Conservation (phyloP, 2,113 vertebrate genomes). For the Oriolus oriolus region DNA sequence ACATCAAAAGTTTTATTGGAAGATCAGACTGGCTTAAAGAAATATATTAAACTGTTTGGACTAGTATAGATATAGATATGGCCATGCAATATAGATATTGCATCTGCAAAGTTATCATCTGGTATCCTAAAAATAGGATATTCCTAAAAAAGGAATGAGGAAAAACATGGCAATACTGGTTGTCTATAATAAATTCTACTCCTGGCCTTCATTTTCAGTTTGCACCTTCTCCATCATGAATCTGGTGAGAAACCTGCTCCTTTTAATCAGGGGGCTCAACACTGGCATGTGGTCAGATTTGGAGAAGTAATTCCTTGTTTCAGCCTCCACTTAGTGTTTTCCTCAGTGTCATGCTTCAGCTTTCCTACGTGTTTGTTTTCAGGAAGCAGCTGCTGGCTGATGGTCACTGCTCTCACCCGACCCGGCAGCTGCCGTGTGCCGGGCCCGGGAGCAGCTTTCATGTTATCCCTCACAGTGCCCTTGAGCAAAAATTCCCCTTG, state of each 20-base stretch:
- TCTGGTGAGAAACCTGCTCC: neutral
- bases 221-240: neutral
- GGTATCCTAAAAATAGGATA: neutral
- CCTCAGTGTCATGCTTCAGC: accelerated
- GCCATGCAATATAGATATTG: neutral
- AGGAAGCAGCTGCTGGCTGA: neutral
- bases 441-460: neutral
- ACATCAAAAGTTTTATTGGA: neutral
- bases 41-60: neutral
- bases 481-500: neutral
- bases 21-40: neutral
- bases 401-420: neutral
- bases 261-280: neutral
- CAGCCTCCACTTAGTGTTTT: neutral
- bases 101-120: neutral
- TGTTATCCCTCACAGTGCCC: neutral
- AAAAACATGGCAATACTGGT: neutral
- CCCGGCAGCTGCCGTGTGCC: neutral
- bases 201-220: neutral
- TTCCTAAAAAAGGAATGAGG: neutral
- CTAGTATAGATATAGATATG: neutral
- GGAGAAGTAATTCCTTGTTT: neutral
- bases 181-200: neutral
- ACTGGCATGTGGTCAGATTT: neutral
- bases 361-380: neutral